Evolutionary conservation across 2,888 invertebrate species (phyloP).

Genomic region (Cantharis lateralis): DNA sequence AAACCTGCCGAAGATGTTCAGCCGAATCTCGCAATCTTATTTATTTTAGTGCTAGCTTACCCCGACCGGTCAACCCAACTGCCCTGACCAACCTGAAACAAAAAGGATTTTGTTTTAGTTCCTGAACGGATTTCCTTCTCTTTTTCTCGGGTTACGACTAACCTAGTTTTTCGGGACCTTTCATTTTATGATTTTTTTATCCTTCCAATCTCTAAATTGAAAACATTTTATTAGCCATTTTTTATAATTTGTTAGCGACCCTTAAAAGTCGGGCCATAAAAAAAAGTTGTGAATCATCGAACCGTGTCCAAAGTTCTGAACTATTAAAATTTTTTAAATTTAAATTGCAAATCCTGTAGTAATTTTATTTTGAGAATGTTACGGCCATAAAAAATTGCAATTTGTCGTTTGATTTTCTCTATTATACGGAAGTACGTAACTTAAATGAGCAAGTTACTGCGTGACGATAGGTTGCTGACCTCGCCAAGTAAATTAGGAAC

Average conservation of each 20-base stretch:
- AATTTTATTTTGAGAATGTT: neutral
- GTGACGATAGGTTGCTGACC: slow-evolving; percentile 19
- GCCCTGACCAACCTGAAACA: too few relatives aligned
- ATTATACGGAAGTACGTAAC: neutral
- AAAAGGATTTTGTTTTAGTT: too few relatives aligned
- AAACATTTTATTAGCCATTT: neutral
- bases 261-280: neutral
- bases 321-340: neutral
- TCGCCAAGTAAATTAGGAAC: slow-evolving; percentile 10
- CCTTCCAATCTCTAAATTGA: neutral
- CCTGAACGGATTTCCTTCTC: too few relatives aligned
- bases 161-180: neutral
- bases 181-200: neutral
- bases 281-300: neutral
- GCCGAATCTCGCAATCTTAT: too few relatives aligned
- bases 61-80: too few relatives aligned
- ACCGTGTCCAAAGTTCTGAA: neutral
- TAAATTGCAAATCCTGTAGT: neutral
- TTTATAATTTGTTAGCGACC: neutral
- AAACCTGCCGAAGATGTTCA: too few relatives aligned
- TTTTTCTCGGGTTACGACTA: neutral
- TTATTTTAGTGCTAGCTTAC: too few relatives aligned
- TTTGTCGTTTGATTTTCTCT: slow-evolving; percentile 1
- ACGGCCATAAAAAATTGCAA: neutral
- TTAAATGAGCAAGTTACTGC: slow-evolving; percentile 2